Evolutionary conservation across 2,113 vertebrate species (phyloP).

Genomic region (Gallinago media): DNA sequence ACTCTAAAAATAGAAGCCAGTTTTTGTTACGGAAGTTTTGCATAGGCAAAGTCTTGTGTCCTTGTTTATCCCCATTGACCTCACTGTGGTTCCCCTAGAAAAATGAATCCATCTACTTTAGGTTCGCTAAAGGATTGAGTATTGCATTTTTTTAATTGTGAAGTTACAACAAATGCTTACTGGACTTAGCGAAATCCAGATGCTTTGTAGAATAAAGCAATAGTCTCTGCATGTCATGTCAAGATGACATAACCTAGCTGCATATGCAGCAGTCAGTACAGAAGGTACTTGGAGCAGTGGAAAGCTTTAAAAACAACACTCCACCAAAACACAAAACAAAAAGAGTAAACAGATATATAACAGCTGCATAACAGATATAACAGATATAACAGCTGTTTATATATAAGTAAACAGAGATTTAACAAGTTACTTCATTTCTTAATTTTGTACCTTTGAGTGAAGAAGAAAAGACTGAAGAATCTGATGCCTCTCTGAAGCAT

Average conservation of each 20-base stretch:
- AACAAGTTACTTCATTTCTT: neutral
- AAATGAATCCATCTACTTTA: neutral
- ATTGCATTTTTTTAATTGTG: neutral
- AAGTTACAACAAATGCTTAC: neutral
- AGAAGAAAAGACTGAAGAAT: neutral
- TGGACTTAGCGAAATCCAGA: neutral
- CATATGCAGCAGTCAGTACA: neutral
- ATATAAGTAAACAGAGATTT: neutral
- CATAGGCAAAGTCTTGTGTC: neutral
- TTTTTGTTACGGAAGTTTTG: neutral
- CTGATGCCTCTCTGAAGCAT: neutral
- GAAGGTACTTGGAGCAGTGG: neutral
- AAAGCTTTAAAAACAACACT: neutral
- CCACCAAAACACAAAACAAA: neutral
- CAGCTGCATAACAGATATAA: too few relatives aligned
- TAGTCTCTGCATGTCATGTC: accelerated
- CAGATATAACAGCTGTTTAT: neutral
- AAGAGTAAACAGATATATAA: neutral
- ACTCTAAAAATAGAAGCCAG: neutral
- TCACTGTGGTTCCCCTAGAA: neutral
- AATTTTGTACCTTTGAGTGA: neutral
- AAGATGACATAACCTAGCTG: neutral
- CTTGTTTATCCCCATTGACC: neutral
- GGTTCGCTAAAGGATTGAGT: neutral
- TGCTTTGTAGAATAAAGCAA: neutral